Conservation (phyloP, 2,113 vertebrate species). For the Chamaea fasciata region DNA sequence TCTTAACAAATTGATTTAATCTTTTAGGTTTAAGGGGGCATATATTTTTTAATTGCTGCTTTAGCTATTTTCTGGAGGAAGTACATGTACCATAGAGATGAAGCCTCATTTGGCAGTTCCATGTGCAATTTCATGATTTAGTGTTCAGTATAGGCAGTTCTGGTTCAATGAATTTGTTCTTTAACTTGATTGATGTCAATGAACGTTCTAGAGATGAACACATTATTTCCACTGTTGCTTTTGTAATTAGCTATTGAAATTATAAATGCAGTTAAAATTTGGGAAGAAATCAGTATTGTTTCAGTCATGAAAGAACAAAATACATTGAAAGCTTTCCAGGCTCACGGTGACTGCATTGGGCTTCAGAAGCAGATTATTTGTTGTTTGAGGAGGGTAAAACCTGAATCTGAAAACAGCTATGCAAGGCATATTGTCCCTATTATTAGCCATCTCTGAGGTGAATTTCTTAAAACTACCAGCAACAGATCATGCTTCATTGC, state of each 20-base stretch:
- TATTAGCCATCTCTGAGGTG: not conserved
- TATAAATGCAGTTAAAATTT: not conserved
- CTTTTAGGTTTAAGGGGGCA: not conserved
- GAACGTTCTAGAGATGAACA: not conserved
- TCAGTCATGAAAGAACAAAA: not conserved
- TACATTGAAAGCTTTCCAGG: not conserved
- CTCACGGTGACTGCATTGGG: not conserved
- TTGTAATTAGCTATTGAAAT: not conserved
- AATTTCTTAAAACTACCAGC: not conserved
- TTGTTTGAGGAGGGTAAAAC: not conserved
- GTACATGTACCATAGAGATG: not conserved
- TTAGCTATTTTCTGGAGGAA: not conserved
- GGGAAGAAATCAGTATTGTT: not conserved
- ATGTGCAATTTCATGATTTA: not conserved
- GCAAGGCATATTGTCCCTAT: not conserved
- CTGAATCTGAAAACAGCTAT: not conserved
- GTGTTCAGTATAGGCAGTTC: not conserved
- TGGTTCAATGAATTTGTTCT: not conserved
- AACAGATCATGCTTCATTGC: not conserved
- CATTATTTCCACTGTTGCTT: not conserved
- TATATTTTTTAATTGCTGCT: not conserved
- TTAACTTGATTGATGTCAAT: not conserved
- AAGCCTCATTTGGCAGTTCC: not conserved
- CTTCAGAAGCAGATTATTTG: not conserved
- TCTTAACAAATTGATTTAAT: not conserved